These are phyloP conservation scores for Malacoraja senta DNA, from an alignment of 2,797 vertebrate species.

Conservation along the genomic window DNA sequence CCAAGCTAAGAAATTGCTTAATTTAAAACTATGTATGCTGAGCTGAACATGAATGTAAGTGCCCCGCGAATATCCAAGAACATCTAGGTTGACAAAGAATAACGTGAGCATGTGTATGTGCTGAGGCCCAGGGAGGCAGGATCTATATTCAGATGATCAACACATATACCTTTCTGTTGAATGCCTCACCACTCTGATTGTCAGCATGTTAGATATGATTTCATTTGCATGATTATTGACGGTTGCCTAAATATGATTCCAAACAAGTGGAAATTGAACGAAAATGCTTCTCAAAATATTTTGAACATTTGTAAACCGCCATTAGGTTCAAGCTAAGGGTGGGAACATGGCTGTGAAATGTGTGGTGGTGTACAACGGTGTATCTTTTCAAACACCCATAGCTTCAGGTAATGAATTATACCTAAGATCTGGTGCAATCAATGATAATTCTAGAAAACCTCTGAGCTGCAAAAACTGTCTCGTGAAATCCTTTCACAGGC, in stretches of 20 bases:
- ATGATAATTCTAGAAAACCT: background rate
- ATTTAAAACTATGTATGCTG: background rate
- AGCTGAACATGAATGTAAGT: background rate
- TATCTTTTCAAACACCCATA: too few species aligned
- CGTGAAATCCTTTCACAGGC: background rate
- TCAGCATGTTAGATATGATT: background rate
- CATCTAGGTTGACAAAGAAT: background rate
- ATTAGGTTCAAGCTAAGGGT: background rate
- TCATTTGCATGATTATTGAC: background rate
- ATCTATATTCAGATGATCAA: background rate
- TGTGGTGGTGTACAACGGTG: background rate
- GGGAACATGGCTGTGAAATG: background rate
- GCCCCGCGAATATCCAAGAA: background rate
- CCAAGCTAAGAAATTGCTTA: background rate
- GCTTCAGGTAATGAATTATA: background rate
- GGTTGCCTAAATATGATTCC: background rate
- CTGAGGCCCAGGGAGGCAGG: background rate
- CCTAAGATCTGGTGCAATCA: background rate
- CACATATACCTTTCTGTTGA: background rate
- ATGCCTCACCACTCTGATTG: background rate
- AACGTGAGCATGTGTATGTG: background rate
- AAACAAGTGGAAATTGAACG: background rate
- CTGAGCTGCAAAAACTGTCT: background rate
- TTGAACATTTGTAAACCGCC: background rate
- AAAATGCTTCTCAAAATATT: background rate